Base-by-base conservation (phyloP, 2,888 invertebrate species). In the Drosophila niveifrons region DNA sequence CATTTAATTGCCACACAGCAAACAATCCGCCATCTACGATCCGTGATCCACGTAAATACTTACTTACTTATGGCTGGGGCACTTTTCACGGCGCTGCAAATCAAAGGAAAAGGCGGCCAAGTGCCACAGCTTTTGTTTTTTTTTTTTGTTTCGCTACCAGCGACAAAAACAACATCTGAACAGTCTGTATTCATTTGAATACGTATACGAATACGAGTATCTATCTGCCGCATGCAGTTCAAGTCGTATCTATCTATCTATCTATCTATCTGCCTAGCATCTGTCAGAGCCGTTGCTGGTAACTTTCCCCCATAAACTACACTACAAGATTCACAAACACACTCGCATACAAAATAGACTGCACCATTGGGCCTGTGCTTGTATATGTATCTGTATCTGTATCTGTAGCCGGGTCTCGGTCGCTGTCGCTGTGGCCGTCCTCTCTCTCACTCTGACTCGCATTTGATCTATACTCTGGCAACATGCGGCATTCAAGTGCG, bases 281-380 rank as follows among this genome's bases (percentile, higher is more conserved):
- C 86, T 82, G 82, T 86, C 88, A 85, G 80, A 69, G 77, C 68
- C 69, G 76, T 79, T 74, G 88, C 72, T 76, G 61, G 86, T 80
- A 85, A 89, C 85, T 85, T 85, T 85, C 85, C 89, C 85, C 89
- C 86, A 85, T 85, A 85, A 85, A 88, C 83, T 47, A 83, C 70
- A 61, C 77, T 51, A 46, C 66, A 48, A 58, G 63, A 67, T 53
- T 68, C 63, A 64, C 43, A 70, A 58, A 52, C 47, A 64, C 52
- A 69, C 50, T 18, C 39, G 44, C 43, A 28, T 13, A 80, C 77
- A 72, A 75, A 70, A 81, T 84, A 70, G 82, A 79, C 66, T 78
- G 81, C 87, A 81, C 64, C 66, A 82, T 71, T 80, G 71, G 63
- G 63, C 62, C 57, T 41, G 29, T 43, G 39, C 50, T 39, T 62